Evolutionary conservation across 2,888 invertebrate genomes (phyloP), one percentile per base, ranked within the genome.

Genomic region (Tetragonula carbonaria): DNA sequence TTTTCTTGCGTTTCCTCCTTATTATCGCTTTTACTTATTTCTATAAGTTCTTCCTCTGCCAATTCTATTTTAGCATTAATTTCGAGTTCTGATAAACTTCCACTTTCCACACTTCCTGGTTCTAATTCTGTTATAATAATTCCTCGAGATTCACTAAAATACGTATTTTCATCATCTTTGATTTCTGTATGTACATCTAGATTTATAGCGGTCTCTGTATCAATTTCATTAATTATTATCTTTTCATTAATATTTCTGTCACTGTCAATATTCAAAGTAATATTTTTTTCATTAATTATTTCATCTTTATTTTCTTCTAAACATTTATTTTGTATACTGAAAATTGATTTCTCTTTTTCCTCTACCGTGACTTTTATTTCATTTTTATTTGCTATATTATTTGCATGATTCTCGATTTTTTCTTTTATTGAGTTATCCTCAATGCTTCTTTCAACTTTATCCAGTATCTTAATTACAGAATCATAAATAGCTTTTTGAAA

Each of bases 1-100:
- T 62, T 38, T 51, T 53, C 63, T 63, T 73, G n/a, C 21, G 62
- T 75, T 63, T 74, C 71, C 4, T 53, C 3, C 21, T 71, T 16
- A 2, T 73, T 51, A 33, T 62, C 57, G 2, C 2, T 50, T 57
- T 59, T 33, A 38, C 28, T 51, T 62, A 18, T n/a, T 67, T 78
- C 80, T 28, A 21, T 21, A 38, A 63, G n/a, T 63, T 77, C 80
- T 11, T 88, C 87, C n/a, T 87, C 87, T 6, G 85, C 76, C 45
- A 91, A 78, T 80, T 91, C 87, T 28, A 92, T 57, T 66, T 87
- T 89, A 18, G 87, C 83, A 28, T 88, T 88, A 50, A 92, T 86
- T 62, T 91, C 88, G 55, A 92, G 80, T 68, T 88, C 86, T 0
- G 88, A 86, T 33, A 90, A 88, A 78, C 77, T 82, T n/a, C 87